Base-by-base conservation (phyloP, 2,888 invertebrate genomes). In the Lepeophtheirus nordmannii region DNA sequence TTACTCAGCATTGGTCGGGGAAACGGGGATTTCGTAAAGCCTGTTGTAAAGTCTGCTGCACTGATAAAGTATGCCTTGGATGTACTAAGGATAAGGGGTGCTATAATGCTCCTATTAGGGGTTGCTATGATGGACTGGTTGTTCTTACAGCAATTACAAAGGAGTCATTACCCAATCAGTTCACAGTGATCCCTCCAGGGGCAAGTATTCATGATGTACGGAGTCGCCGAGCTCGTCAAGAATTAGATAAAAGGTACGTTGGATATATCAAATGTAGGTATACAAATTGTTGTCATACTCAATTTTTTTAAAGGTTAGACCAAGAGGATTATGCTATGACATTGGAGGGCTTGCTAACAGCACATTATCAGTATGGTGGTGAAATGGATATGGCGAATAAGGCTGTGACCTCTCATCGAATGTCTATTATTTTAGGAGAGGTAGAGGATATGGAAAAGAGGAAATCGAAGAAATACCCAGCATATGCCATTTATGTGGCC, bases 21-120 rank as follows among this genome's bases (percentile, higher is more conserved):
- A 14, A 38, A 12, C 8, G 65, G 23, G 65, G 65, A 3, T 57
- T 58, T 38, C 53, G 65, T 12, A 65, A 65, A 38, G 20, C 37
- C 10, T 65, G 65, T 39, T 65, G 65, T 58, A 65, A 65, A 58
- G 65, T 65, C 1, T 65, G 65, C 39, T 65, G 65, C 38, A 17
- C 17, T n/a, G 65, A 65, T 58, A 20, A 22, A 22, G 30, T 14
- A 37, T 65, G 65, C 37, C 23, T n/a, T 10, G 65, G 65, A n/a
- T 65, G 65, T 23, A 40, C 22, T 2, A n/a, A 23, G 2, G 57
- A 58, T 58, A 23, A 20, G 17, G 17, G 41, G 14, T 65, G 65
- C 65, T 37, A 22, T 22, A 53, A 65, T 8, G 40, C 58, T 10
- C 65, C 65, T n/a, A 39, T 58, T 20, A 46, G 65, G 20, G 65